Evolutionary conservation across 2,888 invertebrate genomes (phyloP), one percentile per base, ranked within the genome.

Genomic region (Gari tellinella): DNA sequence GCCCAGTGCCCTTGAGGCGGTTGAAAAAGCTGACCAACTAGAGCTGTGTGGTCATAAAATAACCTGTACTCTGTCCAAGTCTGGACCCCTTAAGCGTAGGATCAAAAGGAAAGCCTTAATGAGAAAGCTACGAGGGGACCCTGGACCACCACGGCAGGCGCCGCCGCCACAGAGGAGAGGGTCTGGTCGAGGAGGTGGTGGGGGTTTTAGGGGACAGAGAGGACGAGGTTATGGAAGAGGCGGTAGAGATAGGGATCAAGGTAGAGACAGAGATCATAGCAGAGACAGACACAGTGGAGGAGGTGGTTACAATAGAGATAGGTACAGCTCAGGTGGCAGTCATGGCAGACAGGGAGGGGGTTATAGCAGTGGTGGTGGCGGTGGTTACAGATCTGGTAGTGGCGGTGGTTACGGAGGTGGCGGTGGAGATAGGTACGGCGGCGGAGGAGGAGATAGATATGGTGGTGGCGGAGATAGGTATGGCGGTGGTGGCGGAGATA

Each of bases 51-150:
- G 69, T 4, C 52, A 48, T 14, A 31, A 25, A 1, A 65, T 79
- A n/a, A 58, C 37, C 2, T 63, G 66, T 31, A 48, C 38, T n/a
- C 43, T 79, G n/a, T 79, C 79, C 7, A 61, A 62, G 15, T 72
- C 79, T 0, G 67, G 68, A 21, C 55, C 69, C 10, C 55, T 78
- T 25, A 70, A 63, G 31, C 40, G 72, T 10, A 74, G 58, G 40
- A 61, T 67, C 10, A 64, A 60, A 53, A 40, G 26, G 17, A 51
- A 60, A 25, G 58, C 60, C 8, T 64, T 61, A n/a, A 53, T 51
- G 19, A 56, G 52, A 40, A 31, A 61, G 8, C 19, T 66, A 41
- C 25, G 66, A 19, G 72, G 67, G 1, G 73, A 67, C 43, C 57
- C 53, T 60, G 55, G 60, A 7, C 52, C 17, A 26, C 46, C 48